Percentiles rank a stretch among this genome's conserved stretches.
phyloP scores from a whole-genome alignment of 2,113 vertebrate species.

The Macquaria australasica region DNA sequence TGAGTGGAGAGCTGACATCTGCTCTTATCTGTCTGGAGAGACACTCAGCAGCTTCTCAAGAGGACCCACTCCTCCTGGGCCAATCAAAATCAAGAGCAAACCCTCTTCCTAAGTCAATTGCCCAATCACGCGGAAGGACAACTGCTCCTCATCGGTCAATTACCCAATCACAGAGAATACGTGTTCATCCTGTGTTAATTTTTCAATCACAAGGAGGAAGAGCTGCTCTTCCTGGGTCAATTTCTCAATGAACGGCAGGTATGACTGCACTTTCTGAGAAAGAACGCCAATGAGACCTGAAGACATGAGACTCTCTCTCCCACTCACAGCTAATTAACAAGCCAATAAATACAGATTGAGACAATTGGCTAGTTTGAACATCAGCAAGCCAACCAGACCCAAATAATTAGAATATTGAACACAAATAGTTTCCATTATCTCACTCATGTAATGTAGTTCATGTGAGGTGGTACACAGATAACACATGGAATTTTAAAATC shows the following conservation, averaged over 20 bases:
- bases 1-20: slow-evolving; percentile 45
- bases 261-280: not conserved
- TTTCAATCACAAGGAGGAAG: slow-evolving; percentile 12
- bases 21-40: slow-evolving; percentile 53
- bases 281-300: not conserved
- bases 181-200: slow-evolving; percentile 4
- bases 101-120: slow-evolving; percentile 61
- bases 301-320: not conserved
- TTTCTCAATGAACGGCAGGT: not conserved
- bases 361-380: not conserved
- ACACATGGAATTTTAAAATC: not conserved
- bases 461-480: not conserved
- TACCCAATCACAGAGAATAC: slow-evolving; percentile 48
- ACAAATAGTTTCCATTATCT: not conserved
- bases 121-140: slow-evolving; percentile 72
- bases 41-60: slow-evolving; percentile 49
- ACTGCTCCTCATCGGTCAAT: slow-evolving; percentile 60
- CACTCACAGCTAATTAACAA: not conserved
- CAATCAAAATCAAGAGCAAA: slow-evolving; percentile 47
- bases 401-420: not conserved
- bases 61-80: slow-evolving; percentile 29
- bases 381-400: not conserved
- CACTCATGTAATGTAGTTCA: not conserved
- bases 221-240: not conserved
- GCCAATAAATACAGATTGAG: not conserved